These are phyloP conservation scores for Rousettus madagascariensis DNA, from an alignment of 2,797 vertebrate species.

Conservation along the genomic window DNA sequence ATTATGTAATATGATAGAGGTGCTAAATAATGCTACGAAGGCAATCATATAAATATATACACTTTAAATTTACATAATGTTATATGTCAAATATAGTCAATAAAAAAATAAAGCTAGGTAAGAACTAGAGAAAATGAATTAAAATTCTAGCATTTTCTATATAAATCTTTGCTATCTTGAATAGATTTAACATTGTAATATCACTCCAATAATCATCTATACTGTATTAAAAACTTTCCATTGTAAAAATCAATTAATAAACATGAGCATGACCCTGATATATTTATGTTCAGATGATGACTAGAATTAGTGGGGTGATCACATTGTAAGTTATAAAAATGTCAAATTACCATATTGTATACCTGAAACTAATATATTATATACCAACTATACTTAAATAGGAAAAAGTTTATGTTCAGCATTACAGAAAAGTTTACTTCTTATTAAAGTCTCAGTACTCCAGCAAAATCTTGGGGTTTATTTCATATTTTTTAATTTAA, in stretches of 20 bases:
- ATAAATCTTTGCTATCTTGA: conserved; percentile 41
- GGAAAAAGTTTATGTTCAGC: not conserved
- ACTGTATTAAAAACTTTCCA: not conserved
- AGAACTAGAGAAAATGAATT: not conserved
- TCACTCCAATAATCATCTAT: not conserved
- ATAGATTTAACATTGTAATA: not conserved
- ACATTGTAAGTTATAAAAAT: not conserved
- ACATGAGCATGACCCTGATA: not conserved
- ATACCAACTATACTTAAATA: not conserved
- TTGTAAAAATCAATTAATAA: not conserved
- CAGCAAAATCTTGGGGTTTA: not conserved
- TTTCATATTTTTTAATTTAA: not conserved
- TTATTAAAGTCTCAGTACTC: not conserved
- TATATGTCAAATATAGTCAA: not conserved
- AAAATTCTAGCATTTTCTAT: conserved; percentile 14
- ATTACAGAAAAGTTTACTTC: not conserved
- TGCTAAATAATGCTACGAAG: not conserved
- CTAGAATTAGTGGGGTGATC: not conserved
- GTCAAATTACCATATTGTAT: not conserved
- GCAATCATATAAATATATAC: not conserved
- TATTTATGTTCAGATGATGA: not conserved
- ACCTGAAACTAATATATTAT: not conserved
- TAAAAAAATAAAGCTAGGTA: not conserved
- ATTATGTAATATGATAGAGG: not conserved
- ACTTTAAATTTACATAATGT: not conserved